A percentile compares a stretch with the other conserved stretches of the same genome.
Evolutionary conservation across 2,888 invertebrate species (phyloP).

Genomic region (Epinotia brunnichana): DNA sequence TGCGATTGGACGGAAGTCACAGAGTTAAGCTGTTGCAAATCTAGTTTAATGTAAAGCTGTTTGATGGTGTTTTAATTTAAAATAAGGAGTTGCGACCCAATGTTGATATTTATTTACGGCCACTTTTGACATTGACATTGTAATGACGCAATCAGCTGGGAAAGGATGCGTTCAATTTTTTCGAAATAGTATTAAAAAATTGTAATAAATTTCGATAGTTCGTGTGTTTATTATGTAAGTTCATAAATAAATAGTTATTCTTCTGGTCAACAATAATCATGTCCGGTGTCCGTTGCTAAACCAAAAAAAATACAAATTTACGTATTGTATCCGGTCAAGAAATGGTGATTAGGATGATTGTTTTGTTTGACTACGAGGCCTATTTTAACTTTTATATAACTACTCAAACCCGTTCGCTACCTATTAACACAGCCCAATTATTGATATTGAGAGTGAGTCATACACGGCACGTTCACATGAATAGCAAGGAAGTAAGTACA

Average conservation of each 20-base stretch:
- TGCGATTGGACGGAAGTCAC: neutral
- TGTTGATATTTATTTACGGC: neutral
- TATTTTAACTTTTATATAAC: conserved; percentile 17
- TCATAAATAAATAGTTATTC: too few relatives aligned
- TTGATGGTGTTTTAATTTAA: neutral
- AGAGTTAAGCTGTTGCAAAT: neutral
- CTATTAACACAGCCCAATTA: conserved; percentile 16
- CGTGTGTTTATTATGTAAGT: too few relatives aligned
- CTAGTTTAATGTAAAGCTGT: neutral
- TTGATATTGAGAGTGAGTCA: conserved; percentile 15
- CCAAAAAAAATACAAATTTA: too few relatives aligned
- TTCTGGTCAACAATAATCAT: too few relatives aligned
- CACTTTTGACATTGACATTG: conserved; percentile 24
- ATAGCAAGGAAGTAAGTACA: conserved; percentile 60
- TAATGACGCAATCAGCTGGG: conserved; percentile 12
- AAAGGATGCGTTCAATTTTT: conserved; percentile 21
- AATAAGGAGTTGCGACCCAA: neutral
- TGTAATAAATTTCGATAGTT: too few relatives aligned
- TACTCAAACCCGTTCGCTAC: neutral
- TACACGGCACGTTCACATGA: conserved; percentile 43
- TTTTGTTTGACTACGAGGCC: conserved; percentile 14
- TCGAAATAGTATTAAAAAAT: too few relatives aligned
- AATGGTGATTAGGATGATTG: conserved; percentile 8
- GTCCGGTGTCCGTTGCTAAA: too few relatives aligned
- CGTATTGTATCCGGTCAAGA: too few relatives aligned